Evolutionary conservation across 2,113 vertebrate species (phyloP).

Genomic region (Oreochromis tanganicae): DNA sequence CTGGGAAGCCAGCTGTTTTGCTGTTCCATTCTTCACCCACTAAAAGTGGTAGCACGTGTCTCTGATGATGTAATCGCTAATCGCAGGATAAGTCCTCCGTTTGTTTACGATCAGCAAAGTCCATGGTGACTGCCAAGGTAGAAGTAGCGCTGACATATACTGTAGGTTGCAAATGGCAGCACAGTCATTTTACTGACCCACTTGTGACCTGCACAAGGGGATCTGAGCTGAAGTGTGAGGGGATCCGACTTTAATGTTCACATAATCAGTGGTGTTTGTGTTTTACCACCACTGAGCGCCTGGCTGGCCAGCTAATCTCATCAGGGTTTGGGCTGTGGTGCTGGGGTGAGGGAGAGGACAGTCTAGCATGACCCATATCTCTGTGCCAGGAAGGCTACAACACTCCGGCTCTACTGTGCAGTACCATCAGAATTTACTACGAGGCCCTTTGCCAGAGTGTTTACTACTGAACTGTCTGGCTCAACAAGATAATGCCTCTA

Average conservation of each 20-base stretch:
- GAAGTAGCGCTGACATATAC: background rate
- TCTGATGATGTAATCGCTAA: conserved; percentile 21
- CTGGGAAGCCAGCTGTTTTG: background rate
- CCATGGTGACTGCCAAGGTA: background rate
- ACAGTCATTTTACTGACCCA: conserved; percentile 33
- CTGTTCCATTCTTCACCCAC: background rate
- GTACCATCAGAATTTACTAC: conserved; percentile 55
- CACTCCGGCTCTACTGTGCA: conserved; percentile 4
- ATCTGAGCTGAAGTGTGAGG: conserved; percentile 51
- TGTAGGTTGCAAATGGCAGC: background rate
- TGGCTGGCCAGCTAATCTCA: conserved; percentile 68
- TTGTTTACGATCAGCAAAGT: background rate
- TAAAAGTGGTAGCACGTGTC: background rate
- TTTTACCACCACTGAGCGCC: conserved; percentile 56
- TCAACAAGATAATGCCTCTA: conserved; percentile 55
- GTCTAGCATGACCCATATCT: conserved; percentile 64
- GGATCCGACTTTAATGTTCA: conserved; percentile 53
- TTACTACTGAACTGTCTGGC: conserved; percentile 64
- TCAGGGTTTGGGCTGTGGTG: conserved; percentile 62
- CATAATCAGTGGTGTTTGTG: conserved; percentile 64
- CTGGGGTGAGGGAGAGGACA: conserved; percentile 69
- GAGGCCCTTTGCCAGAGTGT: conserved; percentile 53
- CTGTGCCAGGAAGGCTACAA: conserved; percentile 56
- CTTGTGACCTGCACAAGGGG: conserved; percentile 40
- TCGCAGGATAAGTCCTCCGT: background rate